A percentile compares a stretch with the other conserved stretches of the same genome.
Evolutionary conservation across 2,888 invertebrate genomes (phyloP).

Genomic region (Leistus spinibarbis): DNA sequence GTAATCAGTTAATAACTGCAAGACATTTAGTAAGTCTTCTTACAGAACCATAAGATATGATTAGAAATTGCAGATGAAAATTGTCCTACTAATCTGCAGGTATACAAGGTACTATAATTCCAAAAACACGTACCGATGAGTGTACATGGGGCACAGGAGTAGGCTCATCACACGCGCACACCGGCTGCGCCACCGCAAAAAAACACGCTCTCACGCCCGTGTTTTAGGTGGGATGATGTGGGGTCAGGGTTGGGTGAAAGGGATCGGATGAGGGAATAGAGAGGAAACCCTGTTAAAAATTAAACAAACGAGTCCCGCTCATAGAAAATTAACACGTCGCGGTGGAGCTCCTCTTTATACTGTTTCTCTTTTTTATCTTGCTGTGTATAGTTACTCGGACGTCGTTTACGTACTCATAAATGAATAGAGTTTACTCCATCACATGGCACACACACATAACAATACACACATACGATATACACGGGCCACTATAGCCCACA

Average conservation of each 20-base stretch:
- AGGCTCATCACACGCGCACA: neutral
- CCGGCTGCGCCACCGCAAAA: neutral
- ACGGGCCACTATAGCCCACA: too few species aligned
- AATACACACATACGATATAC: neutral
- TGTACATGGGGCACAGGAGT: neutral
- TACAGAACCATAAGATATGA: too few species aligned
- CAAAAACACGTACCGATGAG: neutral
- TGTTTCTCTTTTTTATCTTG: neutral
- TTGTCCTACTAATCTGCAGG: too few species aligned
- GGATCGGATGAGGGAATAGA: neutral
- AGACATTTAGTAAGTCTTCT: too few species aligned
- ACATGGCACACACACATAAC: neutral
- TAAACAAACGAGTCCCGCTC: neutral
- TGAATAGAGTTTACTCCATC: neutral
- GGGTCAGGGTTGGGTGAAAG: neutral
- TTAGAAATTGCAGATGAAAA: too few species aligned
- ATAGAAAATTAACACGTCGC: conserved; percentile 4
- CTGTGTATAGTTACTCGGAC: neutral
- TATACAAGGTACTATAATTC: too few species aligned
- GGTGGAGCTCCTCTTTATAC: neutral
- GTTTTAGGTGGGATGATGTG: too few species aligned
- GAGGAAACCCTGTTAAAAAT: conserved; percentile 3
- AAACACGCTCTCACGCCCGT: neutral
- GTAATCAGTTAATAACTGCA: too few species aligned
- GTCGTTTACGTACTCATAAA: conserved; percentile 2